phyloP scores from a whole-genome alignment of 1,140 invertebrate genomes.

The Chlorops oryzae region DNA sequence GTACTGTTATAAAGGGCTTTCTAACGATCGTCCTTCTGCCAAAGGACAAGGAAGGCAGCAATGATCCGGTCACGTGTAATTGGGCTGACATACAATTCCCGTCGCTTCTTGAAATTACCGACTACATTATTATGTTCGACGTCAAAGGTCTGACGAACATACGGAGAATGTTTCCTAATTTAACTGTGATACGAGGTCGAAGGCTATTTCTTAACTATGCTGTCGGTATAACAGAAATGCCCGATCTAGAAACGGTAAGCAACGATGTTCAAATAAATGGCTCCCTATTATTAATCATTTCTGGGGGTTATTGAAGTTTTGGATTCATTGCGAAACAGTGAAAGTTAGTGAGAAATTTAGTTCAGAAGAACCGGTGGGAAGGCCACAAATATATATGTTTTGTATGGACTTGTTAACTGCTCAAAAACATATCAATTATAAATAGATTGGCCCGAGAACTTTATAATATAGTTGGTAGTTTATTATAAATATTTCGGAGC shows the following conservation, averaged over 20 bases:
- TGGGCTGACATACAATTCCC: slow-evolving; percentile 8
- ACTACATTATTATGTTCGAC: slow-evolving; percentile 57
- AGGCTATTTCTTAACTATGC: slow-evolving; percentile 81
- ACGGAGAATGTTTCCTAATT: slow-evolving; percentile 82
- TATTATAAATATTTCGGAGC: too few relatives aligned
- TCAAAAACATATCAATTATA: too few relatives aligned
- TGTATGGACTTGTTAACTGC: too few relatives aligned
- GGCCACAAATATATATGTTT: too few relatives aligned
- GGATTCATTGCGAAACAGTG: too few relatives aligned
- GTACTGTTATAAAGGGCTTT: slow-evolving; percentile 78
- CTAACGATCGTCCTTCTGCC: slow-evolving; percentile 73
- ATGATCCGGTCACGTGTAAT: neutral
- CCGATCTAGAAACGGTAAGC: slow-evolving; percentile 28
- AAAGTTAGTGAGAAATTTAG: too few relatives aligned
- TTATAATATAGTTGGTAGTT: too few relatives aligned
- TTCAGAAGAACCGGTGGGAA: too few relatives aligned
- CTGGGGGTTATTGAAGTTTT: too few relatives aligned
- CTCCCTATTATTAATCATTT: too few relatives aligned
- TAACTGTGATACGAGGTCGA: slow-evolving; percentile 87
- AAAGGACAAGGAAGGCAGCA: slow-evolving; percentile 10
- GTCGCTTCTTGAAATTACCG: slow-evolving; percentile 54
- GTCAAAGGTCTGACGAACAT: slow-evolving; percentile 73
- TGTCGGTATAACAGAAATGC: slow-evolving; percentile 59
- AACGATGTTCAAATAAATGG: too few relatives aligned
- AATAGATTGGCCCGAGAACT: too few relatives aligned